phyloP scores from a whole-genome alignment of 1,140 invertebrate species.

The Drosophila nebulosa region DNA sequence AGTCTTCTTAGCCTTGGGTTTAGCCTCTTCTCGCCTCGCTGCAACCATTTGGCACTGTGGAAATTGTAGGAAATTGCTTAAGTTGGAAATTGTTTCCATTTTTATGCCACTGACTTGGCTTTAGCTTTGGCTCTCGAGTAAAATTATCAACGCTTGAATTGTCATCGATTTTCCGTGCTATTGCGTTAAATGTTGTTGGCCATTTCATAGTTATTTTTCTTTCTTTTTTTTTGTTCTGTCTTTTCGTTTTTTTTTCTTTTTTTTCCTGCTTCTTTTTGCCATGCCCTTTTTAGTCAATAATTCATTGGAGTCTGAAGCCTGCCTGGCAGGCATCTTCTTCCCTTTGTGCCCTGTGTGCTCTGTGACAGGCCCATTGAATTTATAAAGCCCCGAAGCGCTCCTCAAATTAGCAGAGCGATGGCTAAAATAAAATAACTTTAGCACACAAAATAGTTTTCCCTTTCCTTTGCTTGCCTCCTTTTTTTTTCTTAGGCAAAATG shows the following conservation, averaged over 20 bases:
- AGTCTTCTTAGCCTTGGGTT: background rate
- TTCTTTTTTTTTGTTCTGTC: background rate
- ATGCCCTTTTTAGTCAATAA: conserved; percentile 56
- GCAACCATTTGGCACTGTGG: conserved; percentile 34
- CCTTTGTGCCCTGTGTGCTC: background rate
- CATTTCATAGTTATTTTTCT: conserved; percentile 23
- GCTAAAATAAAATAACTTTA: conserved; percentile 17
- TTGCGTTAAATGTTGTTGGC: conserved; percentile 70
- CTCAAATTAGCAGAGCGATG: conserved; percentile 54
- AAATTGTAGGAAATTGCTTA: conserved; percentile 76
- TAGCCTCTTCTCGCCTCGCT: background rate
- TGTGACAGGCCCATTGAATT: conserved; percentile 61
- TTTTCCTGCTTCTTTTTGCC: conserved; percentile 4
- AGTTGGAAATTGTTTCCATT: conserved; percentile 74
- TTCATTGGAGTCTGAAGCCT: conserved; percentile 51
- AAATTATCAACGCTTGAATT: conserved; percentile 79
- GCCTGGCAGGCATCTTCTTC: conserved; percentile 9
- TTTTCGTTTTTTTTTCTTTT: background rate
- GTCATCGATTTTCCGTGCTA: conserved; percentile 78
- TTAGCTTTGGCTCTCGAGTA: conserved; percentile 40
- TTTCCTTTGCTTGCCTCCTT: background rate
- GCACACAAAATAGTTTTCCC: conserved; percentile 23
- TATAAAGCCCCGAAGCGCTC: conserved; percentile 57
- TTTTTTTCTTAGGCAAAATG: conserved; percentile 14
- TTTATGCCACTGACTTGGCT: conserved; percentile 44